These are phyloP conservation scores for Mamestra configurata DNA, from an alignment of 1,140 invertebrate species.

Conservation along the genomic window DNA sequence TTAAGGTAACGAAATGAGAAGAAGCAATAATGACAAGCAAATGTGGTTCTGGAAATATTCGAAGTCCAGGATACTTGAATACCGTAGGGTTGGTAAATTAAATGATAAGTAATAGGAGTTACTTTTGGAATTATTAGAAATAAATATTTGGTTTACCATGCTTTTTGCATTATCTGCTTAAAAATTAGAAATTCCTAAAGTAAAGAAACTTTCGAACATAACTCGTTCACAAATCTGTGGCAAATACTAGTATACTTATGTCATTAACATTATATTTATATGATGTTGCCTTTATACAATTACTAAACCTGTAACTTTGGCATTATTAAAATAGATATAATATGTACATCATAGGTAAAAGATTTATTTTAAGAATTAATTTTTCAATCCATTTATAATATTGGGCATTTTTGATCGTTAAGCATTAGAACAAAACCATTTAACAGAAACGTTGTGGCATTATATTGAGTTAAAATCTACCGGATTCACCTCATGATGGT, in stretches of 20 bases:
- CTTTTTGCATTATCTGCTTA: constrained; percentile 26
- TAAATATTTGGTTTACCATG: constrained; percentile 10
- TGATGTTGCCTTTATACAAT: constrained; percentile 55
- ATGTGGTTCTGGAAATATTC: constrained; percentile 12
- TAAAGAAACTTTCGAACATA: constrained; percentile 10
- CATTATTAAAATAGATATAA: constrained; percentile 64
- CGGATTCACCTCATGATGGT: constrained; percentile 81
- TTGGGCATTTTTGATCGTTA: constrained; percentile 65
- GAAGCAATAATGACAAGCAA: constrained; percentile 77
- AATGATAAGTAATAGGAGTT: not conserved
- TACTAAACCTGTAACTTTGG: constrained; percentile 55
- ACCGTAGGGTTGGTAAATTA: constrained; percentile 24
- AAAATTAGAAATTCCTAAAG: not conserved
- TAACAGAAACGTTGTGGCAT: constrained; percentile 77
- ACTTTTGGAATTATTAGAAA: constrained; percentile 6
- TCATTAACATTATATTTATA: constrained; percentile 44
- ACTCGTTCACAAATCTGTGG: constrained; percentile 4
- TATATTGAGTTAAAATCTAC: constrained; percentile 69
- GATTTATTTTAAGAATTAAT: constrained; percentile 64
- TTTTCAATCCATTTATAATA: constrained; percentile 54
- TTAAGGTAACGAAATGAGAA: constrained; percentile 66
- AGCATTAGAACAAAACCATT: constrained; percentile 51
- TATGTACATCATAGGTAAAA: constrained; percentile 55
- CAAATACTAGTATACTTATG: constrained; percentile 48
- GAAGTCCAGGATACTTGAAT: constrained; percentile 3